These are phyloP conservation scores for Panurus biarmicus DNA, from an alignment of 2,113 vertebrate genomes.

Conservation along the genomic window DNA sequence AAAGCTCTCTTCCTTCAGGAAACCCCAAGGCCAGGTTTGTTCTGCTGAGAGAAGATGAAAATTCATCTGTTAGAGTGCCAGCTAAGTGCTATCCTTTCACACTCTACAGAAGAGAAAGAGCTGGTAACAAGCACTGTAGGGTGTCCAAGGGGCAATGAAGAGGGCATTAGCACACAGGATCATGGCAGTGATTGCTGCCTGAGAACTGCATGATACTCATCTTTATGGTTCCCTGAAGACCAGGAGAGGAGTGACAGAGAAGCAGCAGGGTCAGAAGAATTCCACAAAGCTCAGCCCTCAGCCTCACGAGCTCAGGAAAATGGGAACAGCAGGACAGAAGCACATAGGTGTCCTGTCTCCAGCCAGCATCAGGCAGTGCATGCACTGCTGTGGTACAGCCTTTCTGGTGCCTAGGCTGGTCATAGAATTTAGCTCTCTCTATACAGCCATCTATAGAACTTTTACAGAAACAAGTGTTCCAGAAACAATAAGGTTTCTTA, in stretches of 20 bases:
- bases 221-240: not conserved
- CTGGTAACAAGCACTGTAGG: not conserved
- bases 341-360: not conserved
- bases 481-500: conserved; percentile 25
- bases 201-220: not conserved
- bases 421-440: not conserved
- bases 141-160: not conserved
- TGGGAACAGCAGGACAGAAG: not conserved
- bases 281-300: not conserved
- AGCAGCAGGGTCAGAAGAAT: not conserved
- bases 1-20: not conserved
- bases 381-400: not conserved
- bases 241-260: not conserved
- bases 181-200: not conserved
- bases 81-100: not conserved
- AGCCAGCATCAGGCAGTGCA: not conserved
- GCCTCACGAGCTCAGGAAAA: not conserved
- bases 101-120: not conserved
- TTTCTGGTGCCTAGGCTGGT: not conserved
- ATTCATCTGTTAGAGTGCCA: not conserved
- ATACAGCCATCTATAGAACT: not conserved
- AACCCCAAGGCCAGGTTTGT: not conserved
- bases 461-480: not conserved
- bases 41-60: not conserved
- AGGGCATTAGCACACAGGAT: not conserved